phyloP scores from a whole-genome alignment of 2,888 invertebrate species.

The Cynaeus angustus region DNA sequence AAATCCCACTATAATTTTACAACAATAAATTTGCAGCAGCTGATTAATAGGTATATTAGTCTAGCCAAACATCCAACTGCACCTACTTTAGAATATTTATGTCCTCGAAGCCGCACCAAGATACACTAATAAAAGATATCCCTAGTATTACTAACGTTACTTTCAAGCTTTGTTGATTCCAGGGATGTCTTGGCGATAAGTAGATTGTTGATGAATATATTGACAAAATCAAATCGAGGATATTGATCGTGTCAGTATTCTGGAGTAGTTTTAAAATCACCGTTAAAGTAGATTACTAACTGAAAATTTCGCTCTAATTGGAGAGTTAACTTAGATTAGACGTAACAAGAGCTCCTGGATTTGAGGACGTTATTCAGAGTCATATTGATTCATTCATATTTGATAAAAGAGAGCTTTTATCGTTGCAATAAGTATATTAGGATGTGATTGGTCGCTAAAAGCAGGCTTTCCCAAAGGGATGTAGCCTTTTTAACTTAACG shows the following conservation, averaged over 20 bases:
- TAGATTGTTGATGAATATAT: constrained; percentile 43
- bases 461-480: constrained; percentile 59
- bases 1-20: too few relatives aligned
- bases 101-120: background rate
- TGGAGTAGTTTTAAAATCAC: background rate
- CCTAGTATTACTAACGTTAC: constrained; percentile 5
- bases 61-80: too few relatives aligned
- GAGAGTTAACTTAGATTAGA: background rate
- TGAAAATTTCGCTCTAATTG: background rate
- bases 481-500: constrained; percentile 60
- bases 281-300: background rate
- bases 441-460: constrained; percentile 65
- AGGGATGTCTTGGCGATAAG: constrained; percentile 37
- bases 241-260: constrained; percentile 12
- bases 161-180: constrained; percentile 40
- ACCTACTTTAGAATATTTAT: background rate
- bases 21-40: too few relatives aligned
- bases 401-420: constrained; percentile 63
- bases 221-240: constrained; percentile 20
- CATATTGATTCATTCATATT: constrained; percentile 62
- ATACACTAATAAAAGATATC: constrained; percentile 2
- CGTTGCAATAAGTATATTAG: constrained; percentile 61
- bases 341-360: background rate
- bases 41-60: too few relatives aligned
- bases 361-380: constrained; percentile 39